Percentiles rank a stretch among this genome's conserved stretches.
Evolutionary conservation across 2,888 invertebrate species (phyloP).

Genomic region (Latrodectus hesperus): DNA sequence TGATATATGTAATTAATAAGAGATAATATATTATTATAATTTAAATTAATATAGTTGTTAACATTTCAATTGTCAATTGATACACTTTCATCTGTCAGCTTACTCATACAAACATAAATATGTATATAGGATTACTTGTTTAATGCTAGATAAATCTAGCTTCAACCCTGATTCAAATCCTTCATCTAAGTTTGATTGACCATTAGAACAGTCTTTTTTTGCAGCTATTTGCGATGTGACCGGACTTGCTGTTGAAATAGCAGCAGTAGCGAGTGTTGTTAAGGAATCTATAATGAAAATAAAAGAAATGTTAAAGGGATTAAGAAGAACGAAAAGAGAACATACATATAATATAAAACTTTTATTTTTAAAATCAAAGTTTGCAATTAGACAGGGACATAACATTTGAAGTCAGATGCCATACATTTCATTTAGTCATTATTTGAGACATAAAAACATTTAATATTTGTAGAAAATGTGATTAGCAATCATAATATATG

Average conservation of each 20-base stretch:
- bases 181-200: slow-evolving; percentile 7
- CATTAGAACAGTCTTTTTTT: slow-evolving; percentile 29
- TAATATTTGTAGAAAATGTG: too few species aligned
- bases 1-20: too few species aligned
- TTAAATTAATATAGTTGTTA: not conserved
- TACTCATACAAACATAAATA: not conserved
- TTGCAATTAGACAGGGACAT: too few species aligned
- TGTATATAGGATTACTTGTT: slow-evolving; percentile 33
- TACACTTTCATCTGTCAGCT: not conserved
- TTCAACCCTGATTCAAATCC: slow-evolving; percentile 15
- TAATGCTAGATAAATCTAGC: slow-evolving; percentile 31
- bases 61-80: too few species aligned
- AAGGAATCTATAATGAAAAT: slow-evolving; percentile 78
- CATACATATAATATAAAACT: too few species aligned
- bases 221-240: slow-evolving; percentile 66
- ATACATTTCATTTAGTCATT: too few species aligned
- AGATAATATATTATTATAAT: not conserved
- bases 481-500: too few species aligned
- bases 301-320: too few species aligned
- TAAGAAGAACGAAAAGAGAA: too few species aligned
- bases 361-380: too few species aligned
- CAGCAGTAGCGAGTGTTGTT: slow-evolving; percentile 84
- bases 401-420: too few species aligned
- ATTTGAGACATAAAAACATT: too few species aligned
- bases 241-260: slow-evolving; percentile 76